Conservation (phyloP, 2,888 invertebrate genomes). For the Mythimna albipuncta region DNA sequence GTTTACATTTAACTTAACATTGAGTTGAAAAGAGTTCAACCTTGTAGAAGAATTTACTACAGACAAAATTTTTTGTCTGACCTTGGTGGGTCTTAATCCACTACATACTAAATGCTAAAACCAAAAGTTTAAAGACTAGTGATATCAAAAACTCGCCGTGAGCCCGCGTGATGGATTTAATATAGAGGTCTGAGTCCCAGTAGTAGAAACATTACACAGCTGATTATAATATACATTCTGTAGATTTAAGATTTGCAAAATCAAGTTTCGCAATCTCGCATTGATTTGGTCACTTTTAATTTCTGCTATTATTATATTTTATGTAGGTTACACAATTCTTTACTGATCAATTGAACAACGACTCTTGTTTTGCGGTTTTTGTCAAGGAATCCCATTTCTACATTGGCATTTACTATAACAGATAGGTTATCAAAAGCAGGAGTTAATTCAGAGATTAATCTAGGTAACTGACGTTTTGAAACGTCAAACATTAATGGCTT, state of each 20-base stretch:
- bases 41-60: too few relatives aligned
- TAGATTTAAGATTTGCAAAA: neutral
- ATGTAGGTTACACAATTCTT: neutral
- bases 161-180: too few relatives aligned
- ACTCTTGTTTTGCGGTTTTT: slow-evolving; percentile 10
- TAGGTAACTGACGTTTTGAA: slow-evolving; percentile 15
- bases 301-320: neutral
- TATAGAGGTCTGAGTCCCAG: too few relatives aligned
- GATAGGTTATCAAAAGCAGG: neutral
- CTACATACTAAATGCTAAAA: neutral
- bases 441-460: slow-evolving; percentile 22
- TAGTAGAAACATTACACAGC: neutral
- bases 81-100: too few relatives aligned
- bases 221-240: slow-evolving; percentile 3
- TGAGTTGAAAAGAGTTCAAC: slow-evolving; percentile 10
- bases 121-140: too few relatives aligned
- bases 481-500: slow-evolving; percentile 23
- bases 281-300: slow-evolving; percentile 23
- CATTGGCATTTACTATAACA: neutral
- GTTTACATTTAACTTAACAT: neutral
- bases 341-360: neutral
- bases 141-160: too few relatives aligned
- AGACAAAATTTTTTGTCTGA: neutral
- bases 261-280: slow-evolving; percentile 10
- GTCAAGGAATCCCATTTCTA: neutral